Conservation (phyloP, 2,113 vertebrate species). For the Sclerurus mexicanus region DNA sequence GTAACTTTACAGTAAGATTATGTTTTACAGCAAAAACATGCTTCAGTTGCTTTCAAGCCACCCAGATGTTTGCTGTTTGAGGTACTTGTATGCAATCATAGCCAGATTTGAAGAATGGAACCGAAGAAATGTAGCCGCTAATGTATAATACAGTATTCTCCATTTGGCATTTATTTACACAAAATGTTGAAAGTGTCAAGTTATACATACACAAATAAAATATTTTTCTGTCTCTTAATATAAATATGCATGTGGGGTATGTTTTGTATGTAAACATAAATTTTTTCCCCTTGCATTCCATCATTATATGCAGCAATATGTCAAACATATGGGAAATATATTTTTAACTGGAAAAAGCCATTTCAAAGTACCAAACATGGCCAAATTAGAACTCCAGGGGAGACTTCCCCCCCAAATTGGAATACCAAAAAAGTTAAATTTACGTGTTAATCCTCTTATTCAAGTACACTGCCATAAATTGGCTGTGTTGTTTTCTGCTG, state of each 20-base stretch:
- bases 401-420: background rate
- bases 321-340: conserved; percentile 17
- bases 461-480: background rate
- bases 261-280: background rate
- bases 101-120: conserved; percentile 25
- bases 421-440: background rate
- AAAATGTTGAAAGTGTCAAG: conserved; percentile 1
- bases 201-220: background rate
- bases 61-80: conserved; percentile 33
- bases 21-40: background rate
- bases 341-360: background rate
- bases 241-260: conserved; percentile 7
- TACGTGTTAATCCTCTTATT: background rate
- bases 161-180: conserved; percentile 40
- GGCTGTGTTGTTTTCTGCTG: background rate
- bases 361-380: background rate
- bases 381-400: background rate
- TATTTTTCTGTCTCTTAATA: conserved; percentile 9
- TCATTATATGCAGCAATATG: background rate
- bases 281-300: background rate
- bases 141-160: background rate
- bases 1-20: background rate
- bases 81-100: background rate
- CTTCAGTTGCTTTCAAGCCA: background rate
- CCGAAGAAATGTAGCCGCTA: background rate